Evolutionary conservation across 2,888 invertebrate genomes (phyloP).

Genomic region (Rhingia campestris): DNA sequence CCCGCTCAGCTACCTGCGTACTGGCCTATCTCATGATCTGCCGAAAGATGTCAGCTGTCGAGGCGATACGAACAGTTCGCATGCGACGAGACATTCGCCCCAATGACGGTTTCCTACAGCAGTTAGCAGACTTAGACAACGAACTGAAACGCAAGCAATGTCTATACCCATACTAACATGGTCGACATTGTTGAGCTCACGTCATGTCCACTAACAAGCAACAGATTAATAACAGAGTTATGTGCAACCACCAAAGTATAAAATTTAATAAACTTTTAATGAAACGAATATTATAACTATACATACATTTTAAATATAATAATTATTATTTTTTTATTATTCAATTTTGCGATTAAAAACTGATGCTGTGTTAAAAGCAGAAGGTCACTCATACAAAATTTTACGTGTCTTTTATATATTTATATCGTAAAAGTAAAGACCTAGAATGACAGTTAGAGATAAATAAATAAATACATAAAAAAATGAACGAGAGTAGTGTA

Average conservation of each 20-base stretch:
- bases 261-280: slow-evolving; percentile 61
- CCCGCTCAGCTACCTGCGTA: slow-evolving; percentile 91
- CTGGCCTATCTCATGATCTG: slow-evolving; percentile 92
- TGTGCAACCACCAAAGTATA: slow-evolving; percentile 73
- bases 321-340: slow-evolving; percentile 34
- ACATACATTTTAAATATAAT: slow-evolving; percentile 38
- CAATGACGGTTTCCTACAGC: slow-evolving; percentile 91
- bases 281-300: slow-evolving; percentile 53
- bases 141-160: slow-evolving; percentile 84
- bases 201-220: slow-evolving; percentile 42
- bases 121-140: slow-evolving; percentile 88
- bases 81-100: slow-evolving; percentile 89
- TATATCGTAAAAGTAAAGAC: slow-evolving; percentile 31
- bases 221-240: slow-evolving; percentile 45
- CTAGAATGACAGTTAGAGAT: slow-evolving; percentile 7
- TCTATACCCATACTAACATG: slow-evolving; percentile 79
- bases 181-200: neutral
- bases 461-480: slow-evolving; percentile 3
- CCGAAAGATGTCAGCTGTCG: slow-evolving; percentile 88
- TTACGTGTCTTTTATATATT: slow-evolving; percentile 59
- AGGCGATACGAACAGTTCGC: slow-evolving; percentile 89
- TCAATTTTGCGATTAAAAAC: slow-evolving; percentile 54
- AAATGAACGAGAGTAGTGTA: slow-evolving; percentile 14
- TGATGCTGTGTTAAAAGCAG: slow-evolving; percentile 55
- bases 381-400: slow-evolving; percentile 37